Base-by-base conservation (phyloP, 2,888 invertebrate genomes). In the Saturnia japonica region DNA sequence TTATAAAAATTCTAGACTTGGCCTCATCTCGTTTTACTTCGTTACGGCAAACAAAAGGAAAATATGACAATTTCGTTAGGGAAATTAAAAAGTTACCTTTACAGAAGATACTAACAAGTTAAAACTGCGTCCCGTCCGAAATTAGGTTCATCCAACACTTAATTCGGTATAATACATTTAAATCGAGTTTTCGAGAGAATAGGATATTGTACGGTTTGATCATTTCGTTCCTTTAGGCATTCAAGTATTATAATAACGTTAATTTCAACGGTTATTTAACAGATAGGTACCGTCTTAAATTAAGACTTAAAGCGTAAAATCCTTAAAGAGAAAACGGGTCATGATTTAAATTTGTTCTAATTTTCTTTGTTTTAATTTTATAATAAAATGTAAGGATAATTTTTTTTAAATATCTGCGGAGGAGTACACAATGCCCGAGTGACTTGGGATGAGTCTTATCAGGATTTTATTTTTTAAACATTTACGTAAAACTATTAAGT, bases 71-170 rank as follows among this genome's bases (percentile, higher is more conserved):
- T 87, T 91, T 85, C 82, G 85, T 88, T 91, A 89, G 84, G 82
- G 75, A 82, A 88, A 90, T 92, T 91, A 91, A 89, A 88, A 92
- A 91, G 89, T 91, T 92, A 91, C 90, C 89, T 91, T 87, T 83
- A 83, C 85, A 84, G 81, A 89, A 87, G 83, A 83, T 84, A 84
- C 83, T 90, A 89, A 91, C 85, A 88, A 91, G 88, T 88, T 88
- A 85, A n/a, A 88, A 91, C 82, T 86, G 83, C 85, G 78, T 80
- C 84, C 84, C 78, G 87, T 85, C 86, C 85, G 77, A 80, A 79
- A 82, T 85, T 83, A 82, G 81, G 78, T 78, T 75, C 75, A 74
- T 74, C 78, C 74, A 77, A 82, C 81, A 80, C 77, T 77, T 82
- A 82, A 80, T 84, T 82, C 72, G 80, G 79, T 79, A 77, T 83